These are phyloP conservation scores for Bradypus variegatus DNA, from an alignment of 2,797 vertebrate genomes.

Conservation along the genomic window DNA sequence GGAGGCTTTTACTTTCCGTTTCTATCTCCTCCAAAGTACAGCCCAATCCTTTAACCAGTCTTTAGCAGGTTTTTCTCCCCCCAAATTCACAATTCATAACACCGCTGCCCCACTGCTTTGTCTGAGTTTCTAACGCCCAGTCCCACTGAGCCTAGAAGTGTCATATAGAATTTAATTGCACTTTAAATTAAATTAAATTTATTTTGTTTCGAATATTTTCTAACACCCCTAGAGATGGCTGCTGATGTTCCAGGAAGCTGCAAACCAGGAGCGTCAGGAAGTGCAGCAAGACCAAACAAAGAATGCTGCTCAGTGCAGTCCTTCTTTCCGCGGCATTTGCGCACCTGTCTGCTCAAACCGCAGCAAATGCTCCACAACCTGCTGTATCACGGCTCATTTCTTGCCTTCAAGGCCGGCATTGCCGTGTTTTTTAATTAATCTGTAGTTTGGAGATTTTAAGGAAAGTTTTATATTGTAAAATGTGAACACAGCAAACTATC, in stretches of 20 bases:
- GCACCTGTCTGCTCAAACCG: not conserved
- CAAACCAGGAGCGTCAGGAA: constrained; percentile 3
- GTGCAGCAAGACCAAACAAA: not conserved
- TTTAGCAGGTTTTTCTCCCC: not conserved
- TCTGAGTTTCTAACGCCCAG: constrained; percentile 25
- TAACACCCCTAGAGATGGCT: constrained; percentile 23
- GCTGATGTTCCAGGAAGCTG: not conserved
- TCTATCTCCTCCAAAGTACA: not conserved
- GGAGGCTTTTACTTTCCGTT: not conserved
- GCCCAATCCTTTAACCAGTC: not conserved
- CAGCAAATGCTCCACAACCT: not conserved
- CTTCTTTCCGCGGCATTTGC: not conserved
- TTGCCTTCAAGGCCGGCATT: not conserved
- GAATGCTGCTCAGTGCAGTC: not conserved
- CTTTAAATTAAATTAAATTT: constrained; percentile 42
- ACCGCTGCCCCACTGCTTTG: not conserved
- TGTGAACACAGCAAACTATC: not conserved
- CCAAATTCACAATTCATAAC: not conserved
- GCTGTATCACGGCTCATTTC: not conserved
- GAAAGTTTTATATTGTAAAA: constrained; percentile 31
- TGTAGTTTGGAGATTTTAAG: not conserved
- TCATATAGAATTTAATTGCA: constrained; percentile 23
- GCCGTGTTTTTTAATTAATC: not conserved
- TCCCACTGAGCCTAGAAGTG: constrained; percentile 22
- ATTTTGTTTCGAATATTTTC: constrained; percentile 34